phyloP scores from a whole-genome alignment of 2,888 invertebrate species.

The Neuroscelio doddi region DNA sequence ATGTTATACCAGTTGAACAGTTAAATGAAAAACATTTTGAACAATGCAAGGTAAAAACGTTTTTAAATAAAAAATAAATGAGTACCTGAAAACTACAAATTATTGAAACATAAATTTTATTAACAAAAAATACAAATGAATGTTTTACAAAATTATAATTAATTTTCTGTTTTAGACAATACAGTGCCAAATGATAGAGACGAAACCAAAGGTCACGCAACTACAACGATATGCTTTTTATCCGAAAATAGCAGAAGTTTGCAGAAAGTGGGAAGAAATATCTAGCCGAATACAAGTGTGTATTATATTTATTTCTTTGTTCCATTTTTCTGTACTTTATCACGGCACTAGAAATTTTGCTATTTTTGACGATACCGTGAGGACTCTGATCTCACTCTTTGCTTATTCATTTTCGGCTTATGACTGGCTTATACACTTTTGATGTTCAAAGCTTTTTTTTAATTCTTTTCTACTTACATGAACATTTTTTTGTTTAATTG shows the following conservation, averaged over 20 bases:
- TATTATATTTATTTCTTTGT: slow-evolving; percentile 15
- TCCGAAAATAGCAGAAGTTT: slow-evolving; percentile 68
- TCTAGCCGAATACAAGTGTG: slow-evolving; percentile 65
- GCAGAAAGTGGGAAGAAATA: slow-evolving; percentile 67
- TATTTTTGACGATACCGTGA: slow-evolving; percentile 4
- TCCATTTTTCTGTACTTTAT: neutral
- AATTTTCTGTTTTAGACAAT: slow-evolving; percentile 55
- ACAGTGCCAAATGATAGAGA: slow-evolving; percentile 68
- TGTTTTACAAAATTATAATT: slow-evolving; percentile 1
- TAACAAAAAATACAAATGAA: too few relatives aligned
- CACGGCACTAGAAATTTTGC: too few relatives aligned
- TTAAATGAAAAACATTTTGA: slow-evolving; percentile 65
- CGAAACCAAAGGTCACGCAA: slow-evolving; percentile 66
- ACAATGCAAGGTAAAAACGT: slow-evolving; percentile 70
- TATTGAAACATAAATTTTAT: too few relatives aligned
- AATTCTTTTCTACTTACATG: too few relatives aligned
- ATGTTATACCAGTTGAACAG: slow-evolving; percentile 73
- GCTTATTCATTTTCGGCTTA: slow-evolving; percentile 64
- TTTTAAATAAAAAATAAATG: too few relatives aligned
- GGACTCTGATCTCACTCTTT: slow-evolving; percentile 48
- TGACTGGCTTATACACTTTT: slow-evolving; percentile 57
- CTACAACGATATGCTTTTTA: slow-evolving; percentile 66
- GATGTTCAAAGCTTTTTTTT: slow-evolving; percentile 16
- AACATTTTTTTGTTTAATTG: too few relatives aligned
- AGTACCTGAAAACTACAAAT: too few relatives aligned